A percentile compares a stretch with the other conserved stretches of the same genome.
Evolutionary conservation across 2,113 vertebrate genomes (phyloP).

Genomic region (Varanus salvator): DNA sequence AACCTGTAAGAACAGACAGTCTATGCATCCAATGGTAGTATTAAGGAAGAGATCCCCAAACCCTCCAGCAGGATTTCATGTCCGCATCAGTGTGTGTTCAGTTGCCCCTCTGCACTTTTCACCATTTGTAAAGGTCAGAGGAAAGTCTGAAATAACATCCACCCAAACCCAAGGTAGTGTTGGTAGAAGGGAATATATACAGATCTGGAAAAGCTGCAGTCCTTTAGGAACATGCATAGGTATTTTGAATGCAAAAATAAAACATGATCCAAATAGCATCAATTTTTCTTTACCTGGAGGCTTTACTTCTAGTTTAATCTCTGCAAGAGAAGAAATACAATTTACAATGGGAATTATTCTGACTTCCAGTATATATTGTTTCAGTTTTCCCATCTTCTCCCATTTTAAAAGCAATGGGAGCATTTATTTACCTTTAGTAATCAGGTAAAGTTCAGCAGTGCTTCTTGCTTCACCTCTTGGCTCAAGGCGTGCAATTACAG

Average conservation of each 20-base stretch:
- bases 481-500: slow-evolving; percentile 95
- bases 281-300: slow-evolving; percentile 85
- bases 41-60: background rate
- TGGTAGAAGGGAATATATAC: background rate
- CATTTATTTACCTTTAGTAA: slow-evolving; percentile 86
- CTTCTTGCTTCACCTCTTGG: slow-evolving; percentile 90
- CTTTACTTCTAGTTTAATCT: slow-evolving; percentile 86
- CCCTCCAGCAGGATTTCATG: background rate
- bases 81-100: no score
- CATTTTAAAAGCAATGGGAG: background rate
- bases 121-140: background rate
- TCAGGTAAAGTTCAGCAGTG: slow-evolving; percentile 91
- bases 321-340: slow-evolving; percentile 79
- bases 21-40: background rate
- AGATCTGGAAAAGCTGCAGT: background rate
- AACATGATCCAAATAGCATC: background rate
- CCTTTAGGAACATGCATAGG: background rate
- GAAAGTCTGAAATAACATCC: background rate
- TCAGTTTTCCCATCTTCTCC: background rate
- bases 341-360: slow-evolving; percentile 55
- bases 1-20: background rate
- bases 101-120: background rate
- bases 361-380: slow-evolving; percentile 1
- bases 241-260: background rate
- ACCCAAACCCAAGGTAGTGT: background rate